Evolutionary conservation across 1,140 invertebrate species (phyloP).

Genomic region (Adelges cooleyi): DNA sequence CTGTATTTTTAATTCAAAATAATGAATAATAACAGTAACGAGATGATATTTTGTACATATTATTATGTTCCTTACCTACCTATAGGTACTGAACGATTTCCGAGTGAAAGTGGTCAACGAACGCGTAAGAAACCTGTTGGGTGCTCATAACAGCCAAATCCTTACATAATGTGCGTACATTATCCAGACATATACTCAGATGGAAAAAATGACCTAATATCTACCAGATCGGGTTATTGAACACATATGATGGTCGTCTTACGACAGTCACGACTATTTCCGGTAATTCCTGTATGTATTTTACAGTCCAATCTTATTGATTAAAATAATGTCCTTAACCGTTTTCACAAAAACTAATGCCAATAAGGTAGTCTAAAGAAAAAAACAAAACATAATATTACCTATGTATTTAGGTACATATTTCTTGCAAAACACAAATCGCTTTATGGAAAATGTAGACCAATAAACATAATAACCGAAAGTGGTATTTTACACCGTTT

Average conservation of each 20-base stretch:
- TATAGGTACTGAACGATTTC: slow-evolving; percentile 15
- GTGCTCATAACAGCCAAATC: slow-evolving; percentile 19
- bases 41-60: no score
- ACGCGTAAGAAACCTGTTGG: slow-evolving; percentile 24
- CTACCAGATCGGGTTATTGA: slow-evolving; percentile 8
- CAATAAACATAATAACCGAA: no score
- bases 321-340: neutral
- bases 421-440: no score
- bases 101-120: slow-evolving; percentile 24
- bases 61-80: no score
- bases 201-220: slow-evolving; percentile 9
- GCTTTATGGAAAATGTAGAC: no score
- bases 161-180: slow-evolving; percentile 19
- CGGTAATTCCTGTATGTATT: neutral
- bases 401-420: no score
- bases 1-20: no score
- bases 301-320: neutral
- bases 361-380: no score
- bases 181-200: neutral
- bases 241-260: neutral
- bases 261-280: slow-evolving; percentile 1
- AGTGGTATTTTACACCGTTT: no score
- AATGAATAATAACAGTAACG: no score
- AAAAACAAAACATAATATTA: no score
- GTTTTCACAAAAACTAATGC: no score